phyloP scores from a whole-genome alignment of 2,797 vertebrate genomes.

The Gymnothorax javanicus region DNA sequence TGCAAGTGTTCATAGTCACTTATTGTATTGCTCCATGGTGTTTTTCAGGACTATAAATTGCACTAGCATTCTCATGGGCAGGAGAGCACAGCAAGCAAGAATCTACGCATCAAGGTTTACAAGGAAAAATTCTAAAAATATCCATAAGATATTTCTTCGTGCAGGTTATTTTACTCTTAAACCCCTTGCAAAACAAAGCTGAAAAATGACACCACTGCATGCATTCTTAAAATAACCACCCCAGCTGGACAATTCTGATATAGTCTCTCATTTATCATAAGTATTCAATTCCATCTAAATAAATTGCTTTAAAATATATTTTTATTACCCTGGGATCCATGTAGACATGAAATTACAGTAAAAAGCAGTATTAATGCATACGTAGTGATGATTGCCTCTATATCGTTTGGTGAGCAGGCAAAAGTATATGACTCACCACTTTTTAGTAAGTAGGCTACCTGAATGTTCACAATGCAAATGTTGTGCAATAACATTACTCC shows the following conservation, averaged over 20 bases:
- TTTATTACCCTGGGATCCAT: not conserved
- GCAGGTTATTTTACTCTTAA: not conserved
- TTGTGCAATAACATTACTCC: not conserved
- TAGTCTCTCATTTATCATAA: not conserved
- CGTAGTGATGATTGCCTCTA: too few species aligned
- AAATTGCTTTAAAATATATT: not conserved
- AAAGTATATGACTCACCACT: not conserved
- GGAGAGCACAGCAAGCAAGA: not conserved
- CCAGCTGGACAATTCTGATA: not conserved
- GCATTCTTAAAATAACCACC: not conserved
- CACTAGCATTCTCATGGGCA: not conserved
- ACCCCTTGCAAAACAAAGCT: not conserved
- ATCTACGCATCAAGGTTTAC: not conserved
- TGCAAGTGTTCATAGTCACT: not conserved
- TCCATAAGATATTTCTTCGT: not conserved
- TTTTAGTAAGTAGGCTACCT: not conserved
- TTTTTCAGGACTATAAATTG: not conserved
- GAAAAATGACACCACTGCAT: not conserved
- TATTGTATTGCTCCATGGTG: not conserved
- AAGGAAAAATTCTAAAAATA: not conserved
- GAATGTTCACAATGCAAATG: too few species aligned
- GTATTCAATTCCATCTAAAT: not conserved
- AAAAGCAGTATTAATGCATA: too few species aligned
- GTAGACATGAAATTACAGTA: not conserved
- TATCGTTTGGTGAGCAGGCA: too few species aligned